Conservation (phyloP, 2,797 vertebrate species). For the Cyclura pinguis region DNA sequence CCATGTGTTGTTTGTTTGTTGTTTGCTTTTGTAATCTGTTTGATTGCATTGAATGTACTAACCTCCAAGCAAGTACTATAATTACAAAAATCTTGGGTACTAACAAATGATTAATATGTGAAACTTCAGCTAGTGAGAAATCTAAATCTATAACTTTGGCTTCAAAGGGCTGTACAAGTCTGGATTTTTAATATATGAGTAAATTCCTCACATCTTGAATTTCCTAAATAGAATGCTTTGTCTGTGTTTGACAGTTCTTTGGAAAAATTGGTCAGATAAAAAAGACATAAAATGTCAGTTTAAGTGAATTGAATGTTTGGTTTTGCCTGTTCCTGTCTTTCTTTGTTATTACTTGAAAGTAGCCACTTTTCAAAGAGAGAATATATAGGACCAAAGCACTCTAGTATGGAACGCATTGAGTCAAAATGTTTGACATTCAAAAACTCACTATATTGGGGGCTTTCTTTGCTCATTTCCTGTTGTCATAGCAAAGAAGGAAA, state of each 20-base stretch:
- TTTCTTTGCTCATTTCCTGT: slow-evolving; percentile 66
- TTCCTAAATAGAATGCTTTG: slow-evolving; percentile 27
- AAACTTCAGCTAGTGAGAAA: slow-evolving; percentile 11
- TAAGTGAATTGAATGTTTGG: background rate
- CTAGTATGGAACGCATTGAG: slow-evolving; percentile 54
- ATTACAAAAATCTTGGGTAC: background rate
- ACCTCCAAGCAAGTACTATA: background rate
- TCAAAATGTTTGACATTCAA: slow-evolving; percentile 62
- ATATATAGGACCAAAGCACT: slow-evolving; percentile 23
- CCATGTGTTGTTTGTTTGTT: background rate
- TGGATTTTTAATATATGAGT: slow-evolving; percentile 41
- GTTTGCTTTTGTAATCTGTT: background rate
- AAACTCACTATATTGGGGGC: slow-evolving; percentile 37
- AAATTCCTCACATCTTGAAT: slow-evolving; percentile 26
- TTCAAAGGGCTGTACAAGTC: slow-evolving; percentile 42
- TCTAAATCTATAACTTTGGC: background rate
- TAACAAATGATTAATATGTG: slow-evolving; percentile 18
- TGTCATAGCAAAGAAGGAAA: slow-evolving; percentile 50
- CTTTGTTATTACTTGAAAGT: slow-evolving; percentile 48
- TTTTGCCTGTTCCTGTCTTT: slow-evolving; percentile 10
- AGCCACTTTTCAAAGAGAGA: slow-evolving; percentile 35
- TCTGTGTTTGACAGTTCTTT: background rate
- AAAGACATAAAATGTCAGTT: slow-evolving; percentile 33
- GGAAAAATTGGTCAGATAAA: slow-evolving; percentile 8
- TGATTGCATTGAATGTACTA: background rate